These are phyloP conservation scores for Hydropsyche tenuis DNA, from an alignment of 1,140 invertebrate genomes.

Conservation along the genomic window DNA sequence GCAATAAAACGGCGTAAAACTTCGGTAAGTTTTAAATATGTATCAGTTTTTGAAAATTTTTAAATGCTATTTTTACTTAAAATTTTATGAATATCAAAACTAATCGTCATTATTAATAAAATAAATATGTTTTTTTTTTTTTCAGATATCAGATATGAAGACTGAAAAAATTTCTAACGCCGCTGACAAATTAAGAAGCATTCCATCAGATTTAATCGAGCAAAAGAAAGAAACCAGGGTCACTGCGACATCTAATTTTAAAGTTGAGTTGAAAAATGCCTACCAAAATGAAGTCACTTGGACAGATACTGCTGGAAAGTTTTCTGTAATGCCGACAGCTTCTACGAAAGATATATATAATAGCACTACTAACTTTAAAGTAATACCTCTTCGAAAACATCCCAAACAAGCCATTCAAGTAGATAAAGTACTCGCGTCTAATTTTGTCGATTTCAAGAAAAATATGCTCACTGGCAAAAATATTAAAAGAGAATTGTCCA, in stretches of 20 bases:
- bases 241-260: not conserved
- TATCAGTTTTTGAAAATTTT: too few species aligned
- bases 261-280: too few species aligned
- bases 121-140: not conserved
- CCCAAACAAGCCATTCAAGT: slow-evolving; percentile 15
- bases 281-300: not conserved
- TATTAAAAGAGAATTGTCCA: slow-evolving; percentile 7
- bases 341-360: not conserved
- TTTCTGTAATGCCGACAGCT: not conserved
- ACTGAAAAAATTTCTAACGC: not conserved
- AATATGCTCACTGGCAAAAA: slow-evolving; percentile 5
- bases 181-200: not conserved
- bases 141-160: not conserved
- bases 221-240: not conserved
- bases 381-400: not conserved
- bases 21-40: not conserved
- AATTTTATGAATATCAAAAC: not conserved
- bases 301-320: slow-evolving; percentile 11
- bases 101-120: too few species aligned
- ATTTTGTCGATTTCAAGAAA: slow-evolving; percentile 23
- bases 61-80: too few species aligned
- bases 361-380: slow-evolving; percentile 14
- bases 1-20: not conserved
- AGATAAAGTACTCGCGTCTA: not conserved
- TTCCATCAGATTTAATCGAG: not conserved